Conservation (phyloP, 1,140 invertebrate genomes). For the Asbolus verrucosus region DNA sequence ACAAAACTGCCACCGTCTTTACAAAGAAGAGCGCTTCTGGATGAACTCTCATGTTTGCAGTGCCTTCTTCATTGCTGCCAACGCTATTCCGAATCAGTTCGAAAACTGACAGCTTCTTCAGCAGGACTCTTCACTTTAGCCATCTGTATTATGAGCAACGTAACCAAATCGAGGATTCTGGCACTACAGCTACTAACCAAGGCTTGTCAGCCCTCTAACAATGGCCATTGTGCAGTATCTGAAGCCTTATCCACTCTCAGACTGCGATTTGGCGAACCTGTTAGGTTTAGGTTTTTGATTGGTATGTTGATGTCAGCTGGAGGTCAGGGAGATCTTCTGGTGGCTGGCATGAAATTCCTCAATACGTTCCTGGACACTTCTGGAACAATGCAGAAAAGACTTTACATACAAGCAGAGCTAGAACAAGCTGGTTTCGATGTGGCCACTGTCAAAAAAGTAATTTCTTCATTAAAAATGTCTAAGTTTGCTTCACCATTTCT, state of each 20-base stretch:
- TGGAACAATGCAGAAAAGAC: conserved; percentile 77
- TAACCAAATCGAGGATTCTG: conserved; percentile 83
- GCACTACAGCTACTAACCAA: conserved; percentile 84
- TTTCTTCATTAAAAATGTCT: background rate
- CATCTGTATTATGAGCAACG: conserved; percentile 87
- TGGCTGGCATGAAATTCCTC: conserved; percentile 86
- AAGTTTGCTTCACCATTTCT: conserved; percentile 17
- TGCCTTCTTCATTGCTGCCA: conserved; percentile 84
- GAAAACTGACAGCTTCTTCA: conserved; percentile 79
- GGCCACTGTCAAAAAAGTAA: conserved; percentile 77
- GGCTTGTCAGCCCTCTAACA: conserved; percentile 77
- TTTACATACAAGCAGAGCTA: conserved; percentile 92
- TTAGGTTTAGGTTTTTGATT: conserved; percentile 89
- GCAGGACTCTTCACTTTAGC: conserved; percentile 88
- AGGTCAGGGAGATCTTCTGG: conserved; percentile 77
- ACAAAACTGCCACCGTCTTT: conserved; percentile 70
- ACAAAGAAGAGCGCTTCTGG: conserved; percentile 79
- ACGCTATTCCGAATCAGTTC: conserved; percentile 79
- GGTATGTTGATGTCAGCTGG: conserved; percentile 86
- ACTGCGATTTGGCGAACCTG: conserved; percentile 90
- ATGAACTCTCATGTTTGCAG: conserved; percentile 90
- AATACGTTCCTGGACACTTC: conserved; percentile 85
- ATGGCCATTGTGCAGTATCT: conserved; percentile 84
- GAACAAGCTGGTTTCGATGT: conserved; percentile 86
- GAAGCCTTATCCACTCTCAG: conserved; percentile 91